Evolutionary conservation across 2,888 invertebrate genomes (phyloP), one percentile per base, ranked within the genome.

Genomic region (Aphodius granarius): DNA sequence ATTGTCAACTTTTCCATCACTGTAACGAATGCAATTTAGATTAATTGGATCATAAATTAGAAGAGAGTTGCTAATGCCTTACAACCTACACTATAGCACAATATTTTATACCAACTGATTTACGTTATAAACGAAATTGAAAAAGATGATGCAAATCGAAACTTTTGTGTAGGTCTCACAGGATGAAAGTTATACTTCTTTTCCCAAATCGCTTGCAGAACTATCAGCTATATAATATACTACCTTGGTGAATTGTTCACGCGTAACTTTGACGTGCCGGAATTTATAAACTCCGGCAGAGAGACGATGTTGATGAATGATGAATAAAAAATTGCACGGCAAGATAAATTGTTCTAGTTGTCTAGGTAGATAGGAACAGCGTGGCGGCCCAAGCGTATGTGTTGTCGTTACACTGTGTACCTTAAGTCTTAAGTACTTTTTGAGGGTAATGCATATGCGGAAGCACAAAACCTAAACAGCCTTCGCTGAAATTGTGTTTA

Each of bases 271-370:
- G 21, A 68, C 68, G 68, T 68, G 68, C 22, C 68, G 68, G 22
- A 21, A 68, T 68, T 21, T 68, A 68, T 22, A 68, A 21, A 68
- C 20, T 21, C n/a, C 22, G n/a, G n/a, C n/a, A 20, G 68, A 22
- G 21, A 13, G 68, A 20, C 20, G 68, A 68, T 19, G 68, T 68
- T 68, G 68, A 68, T 68, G 68, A 68, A 68, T 68, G 68, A 68
- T 68, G 68, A 68, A 22, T 20, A 68, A 68, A 68, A 68, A 68
- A 68, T 68, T 68, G 68, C 68, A n/a, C 20, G 21, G 19, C 68
- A 71, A 75, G 75, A 75, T 75, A 75, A 75, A 75, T 75, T 75
- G 64, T 75, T 71, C 75, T 75, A 75, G 71, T 75, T 75, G 71
- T 75, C 71, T 66, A 75, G 75, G 75, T 75, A 71, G 75, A 71